Evolutionary conservation across 2,797 vertebrate genomes (phyloP), one percentile per base, ranked within the genome.

Genomic region (Ispidina lecontei): DNA sequence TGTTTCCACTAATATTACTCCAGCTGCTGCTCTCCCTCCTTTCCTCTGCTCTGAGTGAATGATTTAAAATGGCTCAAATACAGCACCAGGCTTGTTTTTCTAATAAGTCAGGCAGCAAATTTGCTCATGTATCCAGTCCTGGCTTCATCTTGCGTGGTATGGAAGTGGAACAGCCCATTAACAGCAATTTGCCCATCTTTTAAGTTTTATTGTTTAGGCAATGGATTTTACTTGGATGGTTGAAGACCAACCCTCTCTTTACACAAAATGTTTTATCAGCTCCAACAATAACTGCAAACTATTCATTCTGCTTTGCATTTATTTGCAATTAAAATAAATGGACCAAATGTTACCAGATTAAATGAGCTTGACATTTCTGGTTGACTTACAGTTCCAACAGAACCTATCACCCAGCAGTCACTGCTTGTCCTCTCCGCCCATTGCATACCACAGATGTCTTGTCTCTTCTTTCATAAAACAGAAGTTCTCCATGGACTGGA

Each of bases 311-410:
- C 62, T 91, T 92, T 91, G 84, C 89, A 91, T 95, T 85, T 89
- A 89, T 92, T 89, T 87, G 87, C 92, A 95, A 49, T 93, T 94
- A 94, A 91, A 93, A 87, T 70, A 81, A 94, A 91, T 52, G 63
- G 87, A 86, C 92, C 93, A 93, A 93, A 92, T 85, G 87, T 70
- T 81, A 92, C 70, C 76, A 81, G 70, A 87, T 72, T 51, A 95
- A 87, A 89, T 1, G 25, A 75, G 33, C 65, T 25, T 0, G 3
- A n/a, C 35, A 15, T 83, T 93, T 82, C 69, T 65, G 39, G 69
- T 69, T 55, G 55, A 54, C 43, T 65, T 47, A 51, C 63, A 49
- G 44, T 41, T 69, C 70, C 91, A 92, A 51, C 39, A 75, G 72
- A 78, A 87, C 44, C 51, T 9, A 0, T 20, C 1, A 2, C 19